Evolutionary conservation across 30 jellyfish, hydroid and myxozoan genomes (phyloP).

Genomic region (Hydra vulgaris): DNA sequence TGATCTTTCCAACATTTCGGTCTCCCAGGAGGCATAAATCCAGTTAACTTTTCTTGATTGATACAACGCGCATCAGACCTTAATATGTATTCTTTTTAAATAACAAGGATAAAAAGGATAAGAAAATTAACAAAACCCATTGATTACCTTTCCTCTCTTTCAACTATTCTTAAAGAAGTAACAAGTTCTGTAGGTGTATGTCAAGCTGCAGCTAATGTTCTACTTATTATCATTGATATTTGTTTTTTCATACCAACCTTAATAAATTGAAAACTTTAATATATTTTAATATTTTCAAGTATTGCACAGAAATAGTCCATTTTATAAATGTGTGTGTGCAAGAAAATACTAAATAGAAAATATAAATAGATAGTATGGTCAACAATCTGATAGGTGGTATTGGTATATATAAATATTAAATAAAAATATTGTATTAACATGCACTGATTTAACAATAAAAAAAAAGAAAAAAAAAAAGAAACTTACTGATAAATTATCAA

Average conservation of each 20-base stretch:
- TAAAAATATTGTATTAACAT: no score
- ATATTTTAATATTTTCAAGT: not conserved
- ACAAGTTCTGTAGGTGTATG: slow-evolving; percentile 83
- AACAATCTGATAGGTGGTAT: not conserved
- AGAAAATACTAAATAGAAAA: no score
- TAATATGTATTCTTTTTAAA: no score
- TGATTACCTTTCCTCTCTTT: slow-evolving; percentile 82
- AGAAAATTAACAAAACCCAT: not conserved
- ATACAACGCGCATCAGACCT: slow-evolving; percentile 62
- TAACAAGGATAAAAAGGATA: not conserved
- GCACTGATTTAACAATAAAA: no score
- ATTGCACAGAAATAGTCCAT: not conserved
- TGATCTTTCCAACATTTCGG: slow-evolving; percentile 74
- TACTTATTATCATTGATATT: slow-evolving; percentile 52
- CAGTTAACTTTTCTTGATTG: slow-evolving; percentile 47
- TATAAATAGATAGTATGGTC: not conserved
- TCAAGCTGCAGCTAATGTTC: slow-evolving; percentile 68
- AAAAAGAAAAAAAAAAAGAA: no score
- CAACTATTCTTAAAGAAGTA: slow-evolving; percentile 65
- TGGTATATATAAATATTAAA: not conserved
- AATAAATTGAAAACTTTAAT: no score
- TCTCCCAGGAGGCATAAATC: slow-evolving; percentile 71
- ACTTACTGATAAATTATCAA: slow-evolving; percentile 57
- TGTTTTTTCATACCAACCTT: slow-evolving; percentile 62
- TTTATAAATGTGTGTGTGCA: not conserved